Evolutionary conservation across 2,888 invertebrate species (phyloP), one percentile per base, ranked within the genome.

Genomic region (Antheraea yamamai): DNA sequence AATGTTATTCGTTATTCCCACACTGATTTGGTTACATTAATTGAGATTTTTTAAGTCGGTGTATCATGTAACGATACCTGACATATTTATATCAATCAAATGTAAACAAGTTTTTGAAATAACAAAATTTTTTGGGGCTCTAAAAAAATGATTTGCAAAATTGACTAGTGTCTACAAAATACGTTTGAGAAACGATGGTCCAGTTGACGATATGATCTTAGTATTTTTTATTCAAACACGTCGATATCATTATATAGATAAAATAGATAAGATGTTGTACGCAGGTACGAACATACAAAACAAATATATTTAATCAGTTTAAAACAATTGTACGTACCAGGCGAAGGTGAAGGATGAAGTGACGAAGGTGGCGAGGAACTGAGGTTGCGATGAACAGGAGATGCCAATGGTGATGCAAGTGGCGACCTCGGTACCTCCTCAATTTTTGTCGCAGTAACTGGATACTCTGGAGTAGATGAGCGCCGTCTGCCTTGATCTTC

Each of bases 401-500:
- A 94, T 39, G 89, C 90, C 76, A 89, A 82, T 51, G 93, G 93
- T 35, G 94, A 91, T 74, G 87, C 85, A 51, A 92, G 86, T 70
- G 91, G 92, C n/a, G 94, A 91, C 72, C 84, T 87, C 58, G 86
- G 79, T 26, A 81, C 82, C 61, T 87, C 90, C 78, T 70, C 70
- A 20, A 83, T 81, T 75, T 88, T 89, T 35, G 83, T 85, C 70
- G 84, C 86, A 78, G 84, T 85, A 64, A 85, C 84, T 75, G 90
- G 88, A 47, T 90, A 89, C 79, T 93, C 93, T 1, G 94, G 93
- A 68, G 94, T 93, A 47, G 93, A 93, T 72, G 95, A 93, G 64
- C 92, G 90, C 35, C 93, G 89, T 79, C 89, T 91, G 74, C 80
- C 84, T 85, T 91, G 92, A 73, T 91, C 91, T 76, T 92, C 91